phyloP scores from a whole-genome alignment of 2,888 invertebrate genomes.

The Agrotis puta region DNA sequence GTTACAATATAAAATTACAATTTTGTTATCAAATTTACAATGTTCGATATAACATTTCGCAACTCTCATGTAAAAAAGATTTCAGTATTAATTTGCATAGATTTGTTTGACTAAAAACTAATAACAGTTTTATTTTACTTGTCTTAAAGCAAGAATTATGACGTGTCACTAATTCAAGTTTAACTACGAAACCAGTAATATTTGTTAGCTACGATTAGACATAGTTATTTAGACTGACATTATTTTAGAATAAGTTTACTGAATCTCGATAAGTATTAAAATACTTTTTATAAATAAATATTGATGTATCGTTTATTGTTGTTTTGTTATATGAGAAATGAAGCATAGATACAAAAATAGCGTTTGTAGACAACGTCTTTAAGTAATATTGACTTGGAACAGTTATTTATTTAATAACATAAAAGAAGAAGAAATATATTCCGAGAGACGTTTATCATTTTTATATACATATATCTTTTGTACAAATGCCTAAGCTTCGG shows the following conservation, averaged over 20 bases:
- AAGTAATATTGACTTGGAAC: background rate
- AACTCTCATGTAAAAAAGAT: constrained; percentile 36
- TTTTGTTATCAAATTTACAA: constrained; percentile 20
- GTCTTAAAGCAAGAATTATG: constrained; percentile 16
- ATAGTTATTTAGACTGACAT: constrained; percentile 76
- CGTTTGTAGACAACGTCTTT: background rate
- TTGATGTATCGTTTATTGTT: constrained; percentile 49
- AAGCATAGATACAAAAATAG: background rate
- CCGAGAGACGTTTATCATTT: background rate
- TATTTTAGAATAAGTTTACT: constrained; percentile 67
- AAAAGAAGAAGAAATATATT: background rate
- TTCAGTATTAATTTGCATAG: constrained; percentile 56
- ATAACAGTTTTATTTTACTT: constrained; percentile 18
- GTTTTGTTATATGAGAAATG: constrained; percentile 29
- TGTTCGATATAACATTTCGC: constrained; percentile 3
- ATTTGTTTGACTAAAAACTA: constrained; percentile 22
- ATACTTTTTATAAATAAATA: constrained; percentile 68
- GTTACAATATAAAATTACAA: constrained; percentile 17
- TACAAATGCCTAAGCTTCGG: constrained; percentile 5
- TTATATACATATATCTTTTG: constrained; percentile 2
- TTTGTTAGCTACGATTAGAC: constrained; percentile 51
- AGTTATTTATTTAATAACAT: background rate
- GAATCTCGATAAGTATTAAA: constrained; percentile 70
- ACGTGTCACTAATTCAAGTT: constrained; percentile 14
- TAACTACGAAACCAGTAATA: constrained; percentile 39